Evolutionary conservation across 2,113 vertebrate genomes (phyloP), one percentile per base, ranked within the genome.

Genomic region (Bombycilla garrulus): DNA sequence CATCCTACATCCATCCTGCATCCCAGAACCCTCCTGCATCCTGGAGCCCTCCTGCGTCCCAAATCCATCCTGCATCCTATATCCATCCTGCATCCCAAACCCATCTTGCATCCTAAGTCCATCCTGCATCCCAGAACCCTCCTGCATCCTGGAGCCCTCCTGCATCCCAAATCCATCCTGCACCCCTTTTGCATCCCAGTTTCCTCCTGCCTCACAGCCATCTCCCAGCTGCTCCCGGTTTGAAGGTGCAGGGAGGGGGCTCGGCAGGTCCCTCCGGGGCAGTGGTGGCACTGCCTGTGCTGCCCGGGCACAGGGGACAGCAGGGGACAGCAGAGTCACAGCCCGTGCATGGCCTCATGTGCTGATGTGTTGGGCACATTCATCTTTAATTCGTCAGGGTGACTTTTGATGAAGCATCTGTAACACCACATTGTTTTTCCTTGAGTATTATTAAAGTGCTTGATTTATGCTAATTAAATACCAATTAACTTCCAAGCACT

Each of bases 381-480:
- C 18, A 1, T 61, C 57, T 65, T 50, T n/a, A 25, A 18, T 82
- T 81, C 11, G 26, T 58, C 89, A 76, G 93, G 81, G 57, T 89
- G 93, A 91, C 89, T 96, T 86, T 79, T 87, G 64, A 69, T 76
- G 84, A 84, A 92, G 87, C 89, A 61, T 91, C 91, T 76, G 78
- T 84, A 94, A 72, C 10, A 60, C 48, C 14, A 38, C 7, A 4
- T 89, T 91, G 89, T 93, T 96, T 90, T 92, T 95, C 50, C 81
- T 65, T 12, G 35, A 81, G 80, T 83, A 38, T 92, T 95, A 90
- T 85, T 91, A 88, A 95, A 94, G 70, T 38, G 58, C 74, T 95
- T 93, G 92, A 95, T 95, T 93, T 90, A 97, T 90, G 91, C 84
- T 91, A 95, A 96, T 95, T 94, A 88, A 97, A 96, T 94, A 90